A percentile compares a stretch with the other conserved stretches of the same genome.
Evolutionary conservation across 37 sponge, comb jelly and placozoan species (phyloP).

Genomic region (Petrosia ficiformis): DNA sequence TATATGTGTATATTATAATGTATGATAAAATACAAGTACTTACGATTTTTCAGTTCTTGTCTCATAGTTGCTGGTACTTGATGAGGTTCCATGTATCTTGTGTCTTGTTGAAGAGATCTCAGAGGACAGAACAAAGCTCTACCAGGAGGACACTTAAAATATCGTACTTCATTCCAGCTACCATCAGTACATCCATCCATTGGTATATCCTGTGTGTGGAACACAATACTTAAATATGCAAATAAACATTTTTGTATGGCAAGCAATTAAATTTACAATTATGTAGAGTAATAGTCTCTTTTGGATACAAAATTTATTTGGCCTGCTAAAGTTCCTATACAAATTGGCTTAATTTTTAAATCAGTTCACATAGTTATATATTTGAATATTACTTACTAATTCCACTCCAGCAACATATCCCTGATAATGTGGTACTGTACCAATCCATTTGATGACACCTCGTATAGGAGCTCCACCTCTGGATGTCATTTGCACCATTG

Average conservation of each 20-base stretch:
- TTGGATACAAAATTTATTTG: too few relatives aligned
- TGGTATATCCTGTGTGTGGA: constrained; percentile 43
- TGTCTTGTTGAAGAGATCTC: constrained; percentile 22
- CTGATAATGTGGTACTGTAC: constrained; percentile 24
- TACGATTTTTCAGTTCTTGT: constrained; percentile 21
- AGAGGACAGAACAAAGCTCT: constrained; percentile 53
- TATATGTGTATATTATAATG: too few relatives aligned
- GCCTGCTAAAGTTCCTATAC: too few relatives aligned
- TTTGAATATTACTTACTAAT: too few relatives aligned
- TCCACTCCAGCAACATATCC: constrained; percentile 66
- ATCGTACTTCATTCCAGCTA: constrained; percentile 17
- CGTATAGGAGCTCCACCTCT: neutral
- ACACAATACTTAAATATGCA: too few relatives aligned
- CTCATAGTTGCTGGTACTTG: neutral
- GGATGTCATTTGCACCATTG: neutral
- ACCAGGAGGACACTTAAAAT: constrained; percentile 53
- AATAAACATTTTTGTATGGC: too few relatives aligned
- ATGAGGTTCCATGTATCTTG: constrained; percentile 18
- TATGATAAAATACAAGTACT: constrained; percentile 5
- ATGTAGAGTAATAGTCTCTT: too few relatives aligned
- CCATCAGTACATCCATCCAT: constrained; percentile 65
- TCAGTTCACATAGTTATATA: too few relatives aligned
- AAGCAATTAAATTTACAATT: too few relatives aligned
- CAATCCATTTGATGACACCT: constrained; percentile 72
- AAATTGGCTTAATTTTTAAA: too few relatives aligned